Percentiles rank a stretch among this genome's conserved stretches.
Evolutionary conservation across 2,888 invertebrate species (phyloP).

Genomic region (Oscheius sp.): DNA sequence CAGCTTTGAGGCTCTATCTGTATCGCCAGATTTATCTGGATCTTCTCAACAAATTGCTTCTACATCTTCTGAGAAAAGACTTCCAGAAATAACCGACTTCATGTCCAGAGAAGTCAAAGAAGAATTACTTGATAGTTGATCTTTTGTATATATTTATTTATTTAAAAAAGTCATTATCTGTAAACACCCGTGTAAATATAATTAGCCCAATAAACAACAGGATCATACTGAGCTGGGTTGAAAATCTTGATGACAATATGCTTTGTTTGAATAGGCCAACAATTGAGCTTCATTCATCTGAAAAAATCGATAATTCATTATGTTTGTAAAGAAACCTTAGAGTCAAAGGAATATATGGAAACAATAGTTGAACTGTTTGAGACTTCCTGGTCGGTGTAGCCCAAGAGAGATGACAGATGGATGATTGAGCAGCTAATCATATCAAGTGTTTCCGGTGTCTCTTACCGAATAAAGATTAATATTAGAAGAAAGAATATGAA

Average conservation of each 20-base stretch:
- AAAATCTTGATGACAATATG: conserved; percentile 19
- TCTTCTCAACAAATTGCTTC: not conserved
- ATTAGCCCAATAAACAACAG: too few relatives aligned
- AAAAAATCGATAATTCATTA: not conserved
- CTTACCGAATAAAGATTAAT: conserved; percentile 15
- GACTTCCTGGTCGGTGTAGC: not conserved
- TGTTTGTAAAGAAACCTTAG: conserved; percentile 6
- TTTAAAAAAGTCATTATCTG: not conserved
- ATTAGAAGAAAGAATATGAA: conserved; percentile 12
- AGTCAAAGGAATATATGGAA: conserved; percentile 18
- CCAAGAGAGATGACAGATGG: conserved; percentile 10
- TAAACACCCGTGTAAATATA: not conserved
- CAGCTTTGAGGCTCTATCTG: too few relatives aligned
- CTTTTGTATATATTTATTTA: not conserved
- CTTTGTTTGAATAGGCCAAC: conserved; percentile 14
- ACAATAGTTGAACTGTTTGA: conserved; percentile 18
- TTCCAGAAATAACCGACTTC: not conserved
- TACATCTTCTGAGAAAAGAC: not conserved
- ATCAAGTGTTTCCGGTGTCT: not conserved
- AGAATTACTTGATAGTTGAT: not conserved
- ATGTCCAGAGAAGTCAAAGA: too few relatives aligned
- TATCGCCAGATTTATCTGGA: too few relatives aligned
- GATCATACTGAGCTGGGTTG: conserved; percentile 14
- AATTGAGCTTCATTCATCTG: conserved; percentile 17
- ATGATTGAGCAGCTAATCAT: conserved; percentile 12